Percentiles rank a stretch among this genome's conserved stretches.
These are phyloP conservation scores for Isotomurus palustris DNA, from an alignment of 2,888 invertebrate genomes.

Conservation along the genomic window DNA sequence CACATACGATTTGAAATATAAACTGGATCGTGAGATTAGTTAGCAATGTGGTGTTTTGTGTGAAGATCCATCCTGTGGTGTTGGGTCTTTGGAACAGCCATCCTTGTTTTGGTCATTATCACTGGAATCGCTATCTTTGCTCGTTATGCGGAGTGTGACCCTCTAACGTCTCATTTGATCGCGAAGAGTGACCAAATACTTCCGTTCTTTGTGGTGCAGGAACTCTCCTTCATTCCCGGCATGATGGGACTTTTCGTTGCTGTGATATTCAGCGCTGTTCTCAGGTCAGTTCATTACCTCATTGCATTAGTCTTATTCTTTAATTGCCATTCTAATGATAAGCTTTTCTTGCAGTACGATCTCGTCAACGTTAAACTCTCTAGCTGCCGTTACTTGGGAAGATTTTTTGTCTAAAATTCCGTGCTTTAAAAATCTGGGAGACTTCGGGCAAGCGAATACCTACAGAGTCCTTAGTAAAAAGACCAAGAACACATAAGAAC, in stretches of 20 bases:
- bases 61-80: constrained; percentile 13
- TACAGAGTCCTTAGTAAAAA: constrained; percentile 29
- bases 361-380: constrained; percentile 37
- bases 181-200: constrained; percentile 36
- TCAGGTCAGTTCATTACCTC: constrained; percentile 41
- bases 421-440: constrained; percentile 28
- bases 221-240: constrained; percentile 40
- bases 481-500: background rate
- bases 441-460: constrained; percentile 21
- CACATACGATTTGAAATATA: background rate
- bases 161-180: constrained; percentile 24
- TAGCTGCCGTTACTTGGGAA: constrained; percentile 41
- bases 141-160: constrained; percentile 36
- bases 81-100: constrained; percentile 21
- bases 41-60: no score
- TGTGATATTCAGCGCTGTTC: constrained; percentile 33
- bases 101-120: constrained; percentile 28
- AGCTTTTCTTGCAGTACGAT: constrained; percentile 27
- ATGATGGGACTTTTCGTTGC: constrained; percentile 42
- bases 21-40: no score
- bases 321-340: background rate
- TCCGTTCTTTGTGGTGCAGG: constrained; percentile 37
- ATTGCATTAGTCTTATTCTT: background rate
- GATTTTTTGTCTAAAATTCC: constrained; percentile 34
- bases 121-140: constrained; percentile 41